phyloP scores from a whole-genome alignment of 2,797 vertebrate genomes.

The Diplodus puntazzo region DNA sequence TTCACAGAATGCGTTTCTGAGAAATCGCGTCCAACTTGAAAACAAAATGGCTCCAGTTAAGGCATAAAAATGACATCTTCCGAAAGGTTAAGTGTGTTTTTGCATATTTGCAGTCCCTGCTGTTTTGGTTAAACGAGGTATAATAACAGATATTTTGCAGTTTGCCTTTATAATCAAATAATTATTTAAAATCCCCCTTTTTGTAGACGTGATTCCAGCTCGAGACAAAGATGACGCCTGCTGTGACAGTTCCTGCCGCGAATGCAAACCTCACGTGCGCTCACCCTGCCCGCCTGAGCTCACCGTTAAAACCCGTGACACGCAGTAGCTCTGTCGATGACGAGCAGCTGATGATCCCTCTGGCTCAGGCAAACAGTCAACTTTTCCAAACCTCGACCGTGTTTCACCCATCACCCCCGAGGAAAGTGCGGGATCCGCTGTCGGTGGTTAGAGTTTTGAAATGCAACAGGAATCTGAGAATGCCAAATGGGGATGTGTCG shows the following conservation, averaged over 20 bases:
- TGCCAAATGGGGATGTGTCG: constrained; percentile 64
- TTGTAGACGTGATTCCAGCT: neutral
- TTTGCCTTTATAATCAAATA: too few relatives aligned
- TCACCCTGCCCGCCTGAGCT: constrained; percentile 16
- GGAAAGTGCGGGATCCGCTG: constrained; percentile 51
- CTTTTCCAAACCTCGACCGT: constrained; percentile 64
- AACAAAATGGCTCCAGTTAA: too few relatives aligned
- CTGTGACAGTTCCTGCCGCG: neutral
- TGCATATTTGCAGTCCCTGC: too few relatives aligned
- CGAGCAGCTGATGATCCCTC: constrained; percentile 57
- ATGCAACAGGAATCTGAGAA: constrained; percentile 67
- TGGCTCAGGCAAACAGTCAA: constrained; percentile 55
- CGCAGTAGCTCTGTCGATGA: constrained; percentile 49
- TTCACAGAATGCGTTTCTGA: too few relatives aligned
- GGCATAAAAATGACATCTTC: too few relatives aligned
- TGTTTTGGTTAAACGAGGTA: too few relatives aligned
- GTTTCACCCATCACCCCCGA: constrained; percentile 57
- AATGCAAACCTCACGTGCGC: constrained; percentile 39
- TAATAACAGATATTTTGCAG: too few relatives aligned
- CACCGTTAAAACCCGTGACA: constrained; percentile 55
- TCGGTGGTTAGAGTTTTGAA: constrained; percentile 67
- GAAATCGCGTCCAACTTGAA: too few relatives aligned
- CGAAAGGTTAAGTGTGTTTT: too few relatives aligned
- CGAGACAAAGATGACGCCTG: neutral
- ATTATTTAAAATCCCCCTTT: neutral